A percentile compares a stretch with the other conserved stretches of the same genome.
Evolutionary conservation across 2,797 vertebrate genomes (phyloP).

Genomic region (Triplophysa bombifrons): DNA sequence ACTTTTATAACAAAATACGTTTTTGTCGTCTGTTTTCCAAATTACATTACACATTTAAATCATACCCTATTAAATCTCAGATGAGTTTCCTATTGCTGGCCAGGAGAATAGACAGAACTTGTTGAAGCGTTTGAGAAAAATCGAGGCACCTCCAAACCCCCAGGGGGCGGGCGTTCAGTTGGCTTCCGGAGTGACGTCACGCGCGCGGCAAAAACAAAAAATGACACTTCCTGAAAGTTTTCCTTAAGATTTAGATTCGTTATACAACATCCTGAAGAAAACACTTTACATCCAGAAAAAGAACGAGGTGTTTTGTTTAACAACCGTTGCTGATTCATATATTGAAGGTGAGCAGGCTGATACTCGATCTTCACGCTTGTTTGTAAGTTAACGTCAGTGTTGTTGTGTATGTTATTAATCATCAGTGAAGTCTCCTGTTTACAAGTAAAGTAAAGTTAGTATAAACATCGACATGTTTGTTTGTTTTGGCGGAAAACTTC

Average conservation of each 20-base stretch:
- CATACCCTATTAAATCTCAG: not conserved
- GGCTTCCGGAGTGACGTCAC: constrained; percentile 20
- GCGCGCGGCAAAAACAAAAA: constrained; percentile 55
- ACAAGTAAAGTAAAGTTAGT: too few relatives aligned
- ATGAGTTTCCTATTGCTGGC: not conserved
- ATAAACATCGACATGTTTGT: too few relatives aligned
- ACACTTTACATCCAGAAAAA: not conserved
- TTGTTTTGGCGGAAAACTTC: too few relatives aligned
- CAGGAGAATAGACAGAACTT: not conserved
- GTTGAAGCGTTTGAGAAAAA: too few relatives aligned
- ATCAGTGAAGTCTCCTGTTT: too few relatives aligned
- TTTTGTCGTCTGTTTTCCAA: not conserved
- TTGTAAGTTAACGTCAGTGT: not conserved
- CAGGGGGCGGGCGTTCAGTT: not conserved
- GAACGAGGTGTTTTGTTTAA: not conserved
- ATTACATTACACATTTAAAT: not conserved
- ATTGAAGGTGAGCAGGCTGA: constrained; percentile 9
- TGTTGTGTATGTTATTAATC: not conserved
- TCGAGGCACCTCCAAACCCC: not conserved
- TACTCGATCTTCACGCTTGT: not conserved
- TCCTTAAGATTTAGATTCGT: not conserved
- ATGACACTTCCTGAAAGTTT: constrained; percentile 20
- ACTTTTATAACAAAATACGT: not conserved
- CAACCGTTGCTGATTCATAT: not conserved
- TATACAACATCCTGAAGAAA: not conserved